Evolutionary conservation across 2,888 invertebrate species (phyloP).

Genomic region (Philhelius pedissequus): DNA sequence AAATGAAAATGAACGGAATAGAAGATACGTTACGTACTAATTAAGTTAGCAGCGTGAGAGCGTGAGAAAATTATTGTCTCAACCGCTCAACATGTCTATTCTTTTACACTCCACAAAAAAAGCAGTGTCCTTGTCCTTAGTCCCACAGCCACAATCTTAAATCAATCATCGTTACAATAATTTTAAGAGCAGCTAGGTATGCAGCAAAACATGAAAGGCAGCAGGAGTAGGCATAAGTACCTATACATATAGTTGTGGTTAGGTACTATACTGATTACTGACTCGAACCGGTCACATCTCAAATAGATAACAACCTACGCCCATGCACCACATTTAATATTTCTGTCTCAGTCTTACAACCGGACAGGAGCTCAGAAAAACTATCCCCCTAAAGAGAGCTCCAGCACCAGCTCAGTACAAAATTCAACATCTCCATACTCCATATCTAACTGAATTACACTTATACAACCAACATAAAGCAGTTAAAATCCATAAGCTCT

Average conservation of each 20-base stretch:
- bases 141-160: no score
- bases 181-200: neutral
- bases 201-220: neutral
- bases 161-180: neutral
- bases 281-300: slow-evolving; percentile 26
- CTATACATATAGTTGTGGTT: neutral
- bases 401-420: neutral
- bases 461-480: neutral
- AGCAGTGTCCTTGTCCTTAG: no score
- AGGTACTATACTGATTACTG: no score
- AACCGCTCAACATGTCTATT: neutral
- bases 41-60: neutral
- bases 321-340: slow-evolving; percentile 18
- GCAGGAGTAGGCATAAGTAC: neutral
- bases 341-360: slow-evolving; percentile 55
- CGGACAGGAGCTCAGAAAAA: neutral
- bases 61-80: neutral
- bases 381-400: neutral
- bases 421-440: neutral
- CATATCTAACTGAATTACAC: neutral
- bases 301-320: no score
- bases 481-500: neutral
- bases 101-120: no score
- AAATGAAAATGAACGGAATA: no score
- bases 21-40: no score